A percentile compares a stretch with the other conserved stretches of the same genome.
Evolutionary conservation across 2,888 invertebrate species (phyloP).

Genomic region (Eristalis intricaria): DNA sequence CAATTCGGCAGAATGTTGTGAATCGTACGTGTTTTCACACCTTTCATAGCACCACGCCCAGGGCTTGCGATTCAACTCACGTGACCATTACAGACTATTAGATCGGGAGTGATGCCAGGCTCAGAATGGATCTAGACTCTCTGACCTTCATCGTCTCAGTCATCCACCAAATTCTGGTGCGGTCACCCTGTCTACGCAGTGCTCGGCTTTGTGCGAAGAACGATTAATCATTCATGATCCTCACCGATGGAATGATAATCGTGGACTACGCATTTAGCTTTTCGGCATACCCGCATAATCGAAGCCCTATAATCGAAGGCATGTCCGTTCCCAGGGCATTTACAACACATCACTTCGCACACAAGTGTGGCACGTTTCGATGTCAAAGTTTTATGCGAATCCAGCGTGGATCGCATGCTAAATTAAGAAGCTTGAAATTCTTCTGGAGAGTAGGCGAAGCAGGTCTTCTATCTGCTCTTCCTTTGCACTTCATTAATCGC

Average conservation of each 20-base stretch:
- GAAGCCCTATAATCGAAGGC: background rate
- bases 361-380: slow-evolving; percentile 32
- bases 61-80: background rate
- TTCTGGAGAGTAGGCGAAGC: background rate
- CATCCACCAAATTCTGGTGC: background rate
- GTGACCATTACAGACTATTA: background rate
- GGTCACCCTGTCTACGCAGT: background rate
- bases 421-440: background rate
- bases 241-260: slow-evolving; percentile 15
- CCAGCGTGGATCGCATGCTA: slow-evolving; percentile 32
- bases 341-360: slow-evolving; percentile 5
- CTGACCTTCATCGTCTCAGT: background rate
- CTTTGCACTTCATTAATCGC: background rate
- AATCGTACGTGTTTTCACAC: background rate
- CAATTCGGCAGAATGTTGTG: background rate
- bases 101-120: background rate
- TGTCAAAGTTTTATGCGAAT: slow-evolving; percentile 2
- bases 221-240: slow-evolving; percentile 27
- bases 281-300: background rate
- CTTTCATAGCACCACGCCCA: background rate
- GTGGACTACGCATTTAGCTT: background rate
- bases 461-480: background rate
- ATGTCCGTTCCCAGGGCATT: background rate
- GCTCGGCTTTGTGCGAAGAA: background rate
- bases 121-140: background rate